A percentile compares a stretch with the other conserved stretches of the same genome.
phyloP scores from a whole-genome alignment of 2,113 vertebrate species.

The Anarrhichthys ocellatus region DNA sequence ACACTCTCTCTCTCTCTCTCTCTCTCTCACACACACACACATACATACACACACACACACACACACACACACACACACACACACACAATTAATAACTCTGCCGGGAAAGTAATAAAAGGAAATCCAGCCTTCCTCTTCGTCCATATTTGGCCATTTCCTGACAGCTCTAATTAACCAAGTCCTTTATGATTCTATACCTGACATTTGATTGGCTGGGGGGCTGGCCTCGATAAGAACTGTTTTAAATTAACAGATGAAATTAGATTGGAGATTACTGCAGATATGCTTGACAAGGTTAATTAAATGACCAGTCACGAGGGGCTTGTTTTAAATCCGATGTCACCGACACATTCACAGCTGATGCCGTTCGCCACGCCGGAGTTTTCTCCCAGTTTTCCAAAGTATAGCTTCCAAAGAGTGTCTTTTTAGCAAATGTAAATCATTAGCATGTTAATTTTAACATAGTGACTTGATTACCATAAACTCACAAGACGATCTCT shows the following conservation, averaged over 20 bases:
- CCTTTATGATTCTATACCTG: constrained; percentile 61
- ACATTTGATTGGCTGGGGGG: constrained; percentile 79
- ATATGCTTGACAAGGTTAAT: constrained; percentile 79
- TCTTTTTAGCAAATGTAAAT: background rate
- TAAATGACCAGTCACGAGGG: constrained; percentile 76
- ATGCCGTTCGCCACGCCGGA: constrained; percentile 1
- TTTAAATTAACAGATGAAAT: constrained; percentile 82
- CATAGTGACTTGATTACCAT: background rate
- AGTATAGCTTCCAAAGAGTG: background rate
- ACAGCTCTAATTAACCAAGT: constrained; percentile 80
- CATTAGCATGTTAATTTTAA: background rate
- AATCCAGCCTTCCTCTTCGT: constrained; percentile 43
- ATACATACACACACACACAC: constrained; percentile 7
- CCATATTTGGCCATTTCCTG: constrained; percentile 73
- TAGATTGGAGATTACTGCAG: constrained; percentile 72
- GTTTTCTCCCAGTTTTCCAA: constrained; percentile 10
- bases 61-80: constrained; percentile 6
- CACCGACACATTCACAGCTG: constrained; percentile 51
- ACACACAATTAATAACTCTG: constrained; percentile 61
- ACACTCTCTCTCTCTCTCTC: too few species aligned
- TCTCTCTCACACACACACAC: background rate
- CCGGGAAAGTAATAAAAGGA: constrained; percentile 67
- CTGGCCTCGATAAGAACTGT: constrained; percentile 72
- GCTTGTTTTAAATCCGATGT: constrained; percentile 52
- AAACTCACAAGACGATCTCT: background rate